Base-by-base conservation (phyloP, 2,797 vertebrate species). In the Chelonia mydas region DNA sequence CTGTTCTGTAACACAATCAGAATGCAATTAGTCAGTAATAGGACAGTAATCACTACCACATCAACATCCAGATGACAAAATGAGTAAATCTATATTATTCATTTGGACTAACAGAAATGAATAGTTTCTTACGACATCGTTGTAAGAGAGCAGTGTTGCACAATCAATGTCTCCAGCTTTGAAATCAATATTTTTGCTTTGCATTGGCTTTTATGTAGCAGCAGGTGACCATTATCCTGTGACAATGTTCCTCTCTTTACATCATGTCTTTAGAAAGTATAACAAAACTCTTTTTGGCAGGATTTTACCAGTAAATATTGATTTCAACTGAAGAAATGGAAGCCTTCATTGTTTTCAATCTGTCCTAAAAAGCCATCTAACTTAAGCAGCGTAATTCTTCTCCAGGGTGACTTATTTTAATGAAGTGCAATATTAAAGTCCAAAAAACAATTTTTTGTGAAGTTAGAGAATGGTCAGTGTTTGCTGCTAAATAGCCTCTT, bases 401-500 rank as follows among this genome's bases (percentile, higher is more conserved):
- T 85, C 23, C 13, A 89, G 61, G 88, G 27, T 77, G 57, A 51
- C 3, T 87, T 51, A 11, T 50, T 94, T 91, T 82, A 90, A 87
- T 59, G 33, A 93, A 85, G 68, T 89, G 65, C 28, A 50, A 5
- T 21, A 49, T 12, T 15, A 92, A 5, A 37, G 76, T 27, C 2
- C 0, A 2, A 82, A 72, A 19, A 80, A 81, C 84, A 82, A 15
- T 41, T 49, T 76, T 89, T 81, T 77, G 31, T 25, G 51, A 57
- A 65, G 11, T 81, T 94, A 88, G 89, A 93, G 53, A 15, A 51
- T 47, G 25, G 74, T 13, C 74, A 77, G 15, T n/a, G 33, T n/a
- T 94, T 90, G 41, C 86, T 93, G 86, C 77, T 93, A 94, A 94
- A 95, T 80, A 93, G 51, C 19, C 45, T 93, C 87, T 93, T 91